Base-by-base conservation (phyloP, 1,140 invertebrate genomes). In the Drosophila tsacasi region DNA sequence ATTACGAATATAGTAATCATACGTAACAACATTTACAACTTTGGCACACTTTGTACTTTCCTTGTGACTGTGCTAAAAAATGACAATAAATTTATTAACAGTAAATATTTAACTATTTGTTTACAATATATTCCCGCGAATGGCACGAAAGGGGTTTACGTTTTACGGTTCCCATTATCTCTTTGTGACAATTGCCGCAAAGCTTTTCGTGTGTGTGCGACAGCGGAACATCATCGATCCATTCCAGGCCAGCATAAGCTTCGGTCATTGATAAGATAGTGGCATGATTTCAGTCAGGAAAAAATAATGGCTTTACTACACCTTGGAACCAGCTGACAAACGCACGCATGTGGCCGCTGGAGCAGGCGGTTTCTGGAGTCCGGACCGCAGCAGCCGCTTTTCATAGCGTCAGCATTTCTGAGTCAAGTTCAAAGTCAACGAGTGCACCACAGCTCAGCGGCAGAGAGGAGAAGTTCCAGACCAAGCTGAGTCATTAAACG, bases 391-490 rank as follows among this genome's bases (percentile, higher is more conserved):
- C 60, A 71, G 55, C 39, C 32, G 12, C 32, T 35, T 35, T 13
- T 5, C 32, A 35, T 4, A 32, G 2, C 52, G 23, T 55, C 66
- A 19, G 44, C 27, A 21, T 25, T 12, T 37, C 15, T 19, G 15
- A 61, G 65, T 73, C 39, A 73, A 77, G 80, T 87, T 79, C 79
- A 79, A 76, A 87, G 79, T 87, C 83, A 79, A 74, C 55, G 32
- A 79, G 40, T 64, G 61, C 68, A 74, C 42, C 68, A 74, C 42
- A 63, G 54, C 60, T 40, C 58, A 39, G 13, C 12, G 23, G 30
- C 46, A 15, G 37, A 37, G 10, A 44, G 40, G 40, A 61, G 25
- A 44, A 35, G 23, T 46, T 30, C 67, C 49, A 72, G 54, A 72
- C 55, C 37, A 37, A 35, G 54, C 17, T 75, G 32, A 71, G 42